Conservation (phyloP, 2,113 vertebrate genomes). For the Hippocampus abdominalis region DNA sequence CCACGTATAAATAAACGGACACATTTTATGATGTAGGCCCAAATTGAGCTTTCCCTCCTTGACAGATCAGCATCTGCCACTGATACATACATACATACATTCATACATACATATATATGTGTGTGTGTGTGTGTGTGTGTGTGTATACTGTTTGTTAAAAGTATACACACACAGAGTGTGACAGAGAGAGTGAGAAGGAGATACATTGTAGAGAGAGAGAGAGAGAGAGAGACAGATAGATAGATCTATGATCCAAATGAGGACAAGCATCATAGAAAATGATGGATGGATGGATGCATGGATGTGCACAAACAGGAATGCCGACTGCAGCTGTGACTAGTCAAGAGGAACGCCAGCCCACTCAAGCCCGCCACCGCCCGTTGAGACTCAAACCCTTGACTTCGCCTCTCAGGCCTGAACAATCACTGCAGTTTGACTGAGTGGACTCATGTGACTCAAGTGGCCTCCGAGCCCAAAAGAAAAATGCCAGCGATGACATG, state of each 20-base stretch:
- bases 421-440: conserved; percentile 24
- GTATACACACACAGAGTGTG: too few relatives aligned
- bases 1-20: too few relatives aligned
- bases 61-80: too few relatives aligned
- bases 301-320: conserved; percentile 31
- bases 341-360: conserved; percentile 4
- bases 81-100: too few relatives aligned
- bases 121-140: too few relatives aligned
- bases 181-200: too few relatives aligned
- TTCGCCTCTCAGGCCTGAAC: conserved; percentile 29
- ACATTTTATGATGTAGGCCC: too few relatives aligned
- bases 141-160: too few relatives aligned
- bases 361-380: conserved; percentile 20
- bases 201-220: too few relatives aligned
- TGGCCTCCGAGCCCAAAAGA: conserved; percentile 2
- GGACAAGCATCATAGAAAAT: neutral
- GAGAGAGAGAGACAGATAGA: too few relatives aligned
- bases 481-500: neutral
- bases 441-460: conserved; percentile 10
- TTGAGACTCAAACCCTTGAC: conserved; percentile 17
- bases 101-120: neutral
- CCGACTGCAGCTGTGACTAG: conserved; percentile 41
- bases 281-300: neutral
- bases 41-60: too few relatives aligned
- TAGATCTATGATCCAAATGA: neutral